Conservation (phyloP, 37 sponge, comb jelly and placozoan genomes). For the Amphimedon queenslandica region DNA sequence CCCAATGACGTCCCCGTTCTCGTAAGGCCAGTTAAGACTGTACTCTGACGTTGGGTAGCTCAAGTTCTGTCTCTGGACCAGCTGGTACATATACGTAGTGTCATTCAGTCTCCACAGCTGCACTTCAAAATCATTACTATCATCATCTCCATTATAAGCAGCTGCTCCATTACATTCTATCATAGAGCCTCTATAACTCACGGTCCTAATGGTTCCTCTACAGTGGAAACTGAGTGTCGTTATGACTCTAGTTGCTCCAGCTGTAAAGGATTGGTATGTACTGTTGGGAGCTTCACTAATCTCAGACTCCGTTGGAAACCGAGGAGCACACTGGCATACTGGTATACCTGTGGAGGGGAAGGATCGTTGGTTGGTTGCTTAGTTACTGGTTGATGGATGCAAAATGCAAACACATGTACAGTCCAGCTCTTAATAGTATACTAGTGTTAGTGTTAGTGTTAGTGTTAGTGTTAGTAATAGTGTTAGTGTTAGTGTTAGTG, state of each 20-base stretch:
- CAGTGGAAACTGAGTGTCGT: not conserved
- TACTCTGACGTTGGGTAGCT: not conserved
- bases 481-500: too few relatives aligned
- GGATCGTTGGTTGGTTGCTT: too few relatives aligned
- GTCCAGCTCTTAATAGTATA: too few relatives aligned
- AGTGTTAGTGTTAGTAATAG: too few relatives aligned
- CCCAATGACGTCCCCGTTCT: not conserved
- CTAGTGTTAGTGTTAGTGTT: too few relatives aligned
- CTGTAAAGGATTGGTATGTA: not conserved
- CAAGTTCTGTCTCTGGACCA: not conserved
- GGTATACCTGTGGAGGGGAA: too few relatives aligned
- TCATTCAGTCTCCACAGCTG: not conserved
- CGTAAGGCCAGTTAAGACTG: not conserved
- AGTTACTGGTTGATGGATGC: too few relatives aligned
- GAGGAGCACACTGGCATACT: not conserved
- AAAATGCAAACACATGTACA: too few relatives aligned
- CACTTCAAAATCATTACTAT: not conserved
- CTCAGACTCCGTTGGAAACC: not conserved
- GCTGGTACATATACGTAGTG: not conserved
- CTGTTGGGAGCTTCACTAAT: not conserved
- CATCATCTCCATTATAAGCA: too few relatives aligned
- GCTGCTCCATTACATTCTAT: not conserved
- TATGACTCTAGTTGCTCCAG: not conserved
- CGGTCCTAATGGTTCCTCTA: not conserved
- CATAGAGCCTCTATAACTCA: not conserved